Conservation (phyloP, 2,113 vertebrate species). For the Psilopogon haemacephalus region DNA sequence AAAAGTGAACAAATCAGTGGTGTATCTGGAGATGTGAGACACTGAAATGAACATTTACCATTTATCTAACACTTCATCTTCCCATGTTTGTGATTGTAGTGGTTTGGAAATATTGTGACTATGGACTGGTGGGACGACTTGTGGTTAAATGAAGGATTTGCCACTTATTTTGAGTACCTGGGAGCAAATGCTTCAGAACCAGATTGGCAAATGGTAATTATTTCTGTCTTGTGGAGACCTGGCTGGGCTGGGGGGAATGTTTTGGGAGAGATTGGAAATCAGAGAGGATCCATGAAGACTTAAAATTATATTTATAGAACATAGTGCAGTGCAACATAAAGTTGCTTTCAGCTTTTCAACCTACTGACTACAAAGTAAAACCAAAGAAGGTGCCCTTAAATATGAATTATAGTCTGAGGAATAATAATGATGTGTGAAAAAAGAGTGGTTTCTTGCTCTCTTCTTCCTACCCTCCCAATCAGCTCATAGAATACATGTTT, state of each 20-base stretch:
- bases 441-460: neutral
- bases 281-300: neutral
- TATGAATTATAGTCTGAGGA: neutral
- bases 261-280: neutral
- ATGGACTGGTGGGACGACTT: slow-evolving; percentile 99
- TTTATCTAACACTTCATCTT: neutral
- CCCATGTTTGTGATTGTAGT: slow-evolving; percentile 75
- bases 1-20: neutral
- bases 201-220: slow-evolving; percentile 89
- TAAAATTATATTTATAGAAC: neutral
- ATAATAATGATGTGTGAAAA: neutral
- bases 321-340: neutral
- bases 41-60: neutral
- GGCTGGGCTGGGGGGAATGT: neutral
- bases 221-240: neutral
- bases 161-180: slow-evolving; percentile 93
- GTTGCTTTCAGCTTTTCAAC: neutral
- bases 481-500: neutral
- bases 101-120: slow-evolving; percentile 98
- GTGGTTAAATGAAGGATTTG: slow-evolving; percentile 97
- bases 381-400: neutral
- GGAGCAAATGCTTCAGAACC: slow-evolving; percentile 81
- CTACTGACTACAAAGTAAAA: neutral
- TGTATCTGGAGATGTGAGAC: neutral
- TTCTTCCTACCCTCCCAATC: neutral